Conservation (phyloP, 2,113 vertebrate genomes). For the Leptosomus discolor region DNA sequence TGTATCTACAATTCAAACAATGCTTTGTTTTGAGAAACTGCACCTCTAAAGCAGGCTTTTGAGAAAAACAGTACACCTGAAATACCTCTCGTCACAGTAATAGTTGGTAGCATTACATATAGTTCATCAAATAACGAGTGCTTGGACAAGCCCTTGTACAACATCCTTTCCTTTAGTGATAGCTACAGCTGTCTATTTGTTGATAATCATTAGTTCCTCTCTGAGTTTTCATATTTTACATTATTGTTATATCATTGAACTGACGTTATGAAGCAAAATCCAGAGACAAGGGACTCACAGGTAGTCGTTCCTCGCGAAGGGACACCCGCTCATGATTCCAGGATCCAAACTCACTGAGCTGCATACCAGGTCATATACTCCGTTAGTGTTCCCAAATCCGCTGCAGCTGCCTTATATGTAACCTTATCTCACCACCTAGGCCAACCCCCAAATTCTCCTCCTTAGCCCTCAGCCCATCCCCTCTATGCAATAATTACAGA, state of each 20-base stretch:
- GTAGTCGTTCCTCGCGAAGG: constrained; percentile 79
- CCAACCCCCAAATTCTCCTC: constrained; percentile 52
- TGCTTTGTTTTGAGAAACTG: background rate
- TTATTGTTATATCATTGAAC: background rate
- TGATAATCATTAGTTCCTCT: background rate
- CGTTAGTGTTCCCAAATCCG: background rate
- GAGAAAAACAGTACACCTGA: background rate
- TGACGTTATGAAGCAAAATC: background rate
- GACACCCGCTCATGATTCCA: constrained; percentile 87
- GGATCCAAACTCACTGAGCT: background rate
- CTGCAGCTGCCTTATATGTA: constrained; percentile 57
- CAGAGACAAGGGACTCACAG: constrained; percentile 75
- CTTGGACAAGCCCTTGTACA: background rate
- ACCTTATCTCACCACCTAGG: background rate
- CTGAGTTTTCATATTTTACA: background rate
- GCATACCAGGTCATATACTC: background rate
- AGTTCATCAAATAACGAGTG: background rate
- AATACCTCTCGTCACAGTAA: background rate
- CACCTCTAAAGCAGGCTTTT: background rate
- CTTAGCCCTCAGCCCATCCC: background rate
- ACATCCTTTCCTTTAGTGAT: background rate
- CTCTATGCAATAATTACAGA: background rate
- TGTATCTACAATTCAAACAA: background rate
- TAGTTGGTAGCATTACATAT: background rate
- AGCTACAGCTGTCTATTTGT: background rate